phyloP scores from a whole-genome alignment of 2,888 invertebrate species.

The Arctia plantaginis region DNA sequence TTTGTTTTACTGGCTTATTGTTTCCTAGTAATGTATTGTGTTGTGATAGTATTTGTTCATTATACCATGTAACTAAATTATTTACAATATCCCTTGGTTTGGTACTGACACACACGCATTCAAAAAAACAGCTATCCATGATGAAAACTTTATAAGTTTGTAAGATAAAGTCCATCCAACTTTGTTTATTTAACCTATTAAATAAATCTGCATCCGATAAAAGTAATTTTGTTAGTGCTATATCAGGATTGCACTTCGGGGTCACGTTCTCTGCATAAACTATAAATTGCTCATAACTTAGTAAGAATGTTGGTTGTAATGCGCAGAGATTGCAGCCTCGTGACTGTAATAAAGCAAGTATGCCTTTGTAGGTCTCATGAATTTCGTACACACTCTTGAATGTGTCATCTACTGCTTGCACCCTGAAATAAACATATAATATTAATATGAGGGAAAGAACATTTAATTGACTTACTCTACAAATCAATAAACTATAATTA shows the following conservation, averaged over 20 bases:
- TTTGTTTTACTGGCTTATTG: constrained; percentile 61
- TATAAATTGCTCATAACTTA: constrained; percentile 76
- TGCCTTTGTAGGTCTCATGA: constrained; percentile 75
- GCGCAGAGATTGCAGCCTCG: constrained; percentile 74
- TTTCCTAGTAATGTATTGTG: constrained; percentile 61
- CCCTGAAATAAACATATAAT: constrained; percentile 55
- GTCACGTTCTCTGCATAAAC: constrained; percentile 68
- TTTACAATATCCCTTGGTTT: constrained; percentile 68
- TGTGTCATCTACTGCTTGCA: constrained; percentile 65
- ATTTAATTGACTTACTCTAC: background rate
- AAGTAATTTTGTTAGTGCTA: constrained; percentile 65
- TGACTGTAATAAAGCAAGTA: constrained; percentile 68
- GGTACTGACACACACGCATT: constrained; percentile 73
- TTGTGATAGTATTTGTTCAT: constrained; percentile 67
- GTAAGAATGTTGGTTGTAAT: constrained; percentile 72
- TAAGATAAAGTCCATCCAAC: constrained; percentile 88
- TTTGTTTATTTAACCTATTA: constrained; percentile 77
- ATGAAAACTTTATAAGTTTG: constrained; percentile 88
- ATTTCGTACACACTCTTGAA: constrained; percentile 74
- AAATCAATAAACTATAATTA: constrained; percentile 54
- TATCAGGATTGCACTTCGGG: constrained; percentile 71
- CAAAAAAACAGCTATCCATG: constrained; percentile 81
- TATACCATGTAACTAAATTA: constrained; percentile 75
- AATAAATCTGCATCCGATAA: constrained; percentile 63
- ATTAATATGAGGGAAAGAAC: background rate